These are phyloP conservation scores for Drosophila guanche DNA, from an alignment of 1,140 invertebrate species.

Conservation along the genomic window DNA sequence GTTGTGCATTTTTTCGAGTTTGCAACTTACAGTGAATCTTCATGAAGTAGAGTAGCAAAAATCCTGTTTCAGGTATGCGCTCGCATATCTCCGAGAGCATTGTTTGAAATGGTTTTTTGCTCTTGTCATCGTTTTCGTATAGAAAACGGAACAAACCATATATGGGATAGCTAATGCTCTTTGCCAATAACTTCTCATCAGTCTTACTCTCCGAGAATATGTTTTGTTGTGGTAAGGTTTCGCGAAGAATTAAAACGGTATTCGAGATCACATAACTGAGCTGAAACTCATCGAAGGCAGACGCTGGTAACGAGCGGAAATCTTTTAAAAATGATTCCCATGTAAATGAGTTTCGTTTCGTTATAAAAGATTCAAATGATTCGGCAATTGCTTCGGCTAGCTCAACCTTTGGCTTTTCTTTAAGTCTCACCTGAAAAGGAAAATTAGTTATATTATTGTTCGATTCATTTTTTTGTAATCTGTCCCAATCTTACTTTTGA, in stretches of 20 bases:
- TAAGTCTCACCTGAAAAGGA: constrained; percentile 72
- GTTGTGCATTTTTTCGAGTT: constrained; percentile 82
- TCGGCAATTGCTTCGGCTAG: constrained; percentile 72
- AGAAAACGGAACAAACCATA: constrained; percentile 92
- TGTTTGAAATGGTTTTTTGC: constrained; percentile 89
- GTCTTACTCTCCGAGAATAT: constrained; percentile 84
- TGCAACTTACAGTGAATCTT: constrained; percentile 88
- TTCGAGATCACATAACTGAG: constrained; percentile 81
- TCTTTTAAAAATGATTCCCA: constrained; percentile 81
- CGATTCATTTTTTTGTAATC: not conserved
- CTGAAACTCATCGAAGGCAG: constrained; percentile 75
- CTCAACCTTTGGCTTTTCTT: constrained; percentile 84
- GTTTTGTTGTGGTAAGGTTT: constrained; percentile 74
- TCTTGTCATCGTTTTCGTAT: constrained; percentile 90
- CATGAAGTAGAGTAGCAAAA: constrained; percentile 93
- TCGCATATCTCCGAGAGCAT: constrained; percentile 88
- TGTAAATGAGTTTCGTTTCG: constrained; percentile 74
- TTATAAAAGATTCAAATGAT: constrained; percentile 78
- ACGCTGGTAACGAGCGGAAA: constrained; percentile 70
- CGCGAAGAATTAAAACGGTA: constrained; percentile 73
- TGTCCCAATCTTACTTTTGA: constrained; percentile 85
- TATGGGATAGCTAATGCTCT: constrained; percentile 91
- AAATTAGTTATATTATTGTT: not conserved
- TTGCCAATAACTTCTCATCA: constrained; percentile 85
- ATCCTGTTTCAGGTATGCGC: constrained; percentile 89